A percentile compares a stretch with the other conserved stretches of the same genome.
phyloP scores from a whole-genome alignment of 2,113 vertebrate genomes.

The Coreoperca whiteheadi region DNA sequence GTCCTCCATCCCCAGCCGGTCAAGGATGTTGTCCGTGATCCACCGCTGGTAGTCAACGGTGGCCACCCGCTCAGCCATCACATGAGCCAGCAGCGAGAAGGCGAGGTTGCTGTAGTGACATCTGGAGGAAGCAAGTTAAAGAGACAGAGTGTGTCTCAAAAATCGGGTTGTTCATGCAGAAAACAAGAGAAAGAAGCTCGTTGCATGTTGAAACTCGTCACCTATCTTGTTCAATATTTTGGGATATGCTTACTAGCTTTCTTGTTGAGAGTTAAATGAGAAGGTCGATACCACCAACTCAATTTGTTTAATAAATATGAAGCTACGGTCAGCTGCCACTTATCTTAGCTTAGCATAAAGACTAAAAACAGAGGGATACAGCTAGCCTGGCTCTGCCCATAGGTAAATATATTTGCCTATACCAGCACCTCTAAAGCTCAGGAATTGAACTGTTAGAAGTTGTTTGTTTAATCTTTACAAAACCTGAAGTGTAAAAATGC shows the following conservation, averaged over 20 bases:
- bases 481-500: too few species aligned
- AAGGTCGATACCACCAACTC: background rate
- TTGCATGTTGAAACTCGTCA: background rate
- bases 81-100: conserved; percentile 92
- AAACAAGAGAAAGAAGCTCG: background rate
- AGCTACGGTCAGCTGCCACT: background rate
- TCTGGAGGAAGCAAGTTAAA: conserved; percentile 70
- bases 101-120: conserved; percentile 97
- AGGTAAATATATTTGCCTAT: background rate
- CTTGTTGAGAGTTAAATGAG: background rate
- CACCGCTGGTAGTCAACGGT: conserved; percentile 90
- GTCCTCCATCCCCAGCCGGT: conserved; percentile 92
- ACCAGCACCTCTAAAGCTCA: background rate
- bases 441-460: background rate
- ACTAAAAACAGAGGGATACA: background rate
- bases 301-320: background rate
- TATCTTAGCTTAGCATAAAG: background rate
- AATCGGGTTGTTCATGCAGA: background rate
- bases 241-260: background rate
- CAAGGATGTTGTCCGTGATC: conserved; percentile 90
- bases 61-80: conserved; percentile 87
- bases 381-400: background rate
- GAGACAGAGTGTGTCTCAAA: background rate
- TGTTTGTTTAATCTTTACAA: background rate
- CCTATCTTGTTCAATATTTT: background rate